Conservation (phyloP, 2,888 invertebrate species). For the Pimpla rufipes region DNA sequence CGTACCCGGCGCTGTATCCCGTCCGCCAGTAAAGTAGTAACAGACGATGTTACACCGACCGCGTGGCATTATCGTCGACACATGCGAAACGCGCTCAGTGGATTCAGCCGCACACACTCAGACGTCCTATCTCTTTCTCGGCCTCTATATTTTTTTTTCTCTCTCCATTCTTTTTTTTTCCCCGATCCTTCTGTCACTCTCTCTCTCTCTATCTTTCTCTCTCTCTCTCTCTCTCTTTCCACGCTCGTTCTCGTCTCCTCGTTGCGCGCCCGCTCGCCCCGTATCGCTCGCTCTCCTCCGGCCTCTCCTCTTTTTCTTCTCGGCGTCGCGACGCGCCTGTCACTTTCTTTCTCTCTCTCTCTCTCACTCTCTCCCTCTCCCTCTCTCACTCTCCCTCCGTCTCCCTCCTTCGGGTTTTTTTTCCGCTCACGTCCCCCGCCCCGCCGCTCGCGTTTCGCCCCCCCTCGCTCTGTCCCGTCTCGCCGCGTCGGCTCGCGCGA, state of each 20-base stretch:
- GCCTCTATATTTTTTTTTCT: constrained; percentile 45
- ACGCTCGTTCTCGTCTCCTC: constrained; percentile 54
- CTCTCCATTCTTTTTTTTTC: constrained; percentile 46
- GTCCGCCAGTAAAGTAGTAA: constrained; percentile 62
- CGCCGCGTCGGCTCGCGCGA: constrained; percentile 74
- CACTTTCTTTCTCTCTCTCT: constrained; percentile 58
- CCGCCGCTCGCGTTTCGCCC: constrained; percentile 39
- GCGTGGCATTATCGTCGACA: constrained; percentile 69
- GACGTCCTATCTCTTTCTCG: constrained; percentile 33
- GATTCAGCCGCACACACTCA: constrained; percentile 62
- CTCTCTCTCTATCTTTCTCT: constrained; percentile 20
- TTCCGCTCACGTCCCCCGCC: constrained; percentile 32
- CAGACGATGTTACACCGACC: constrained; percentile 67
- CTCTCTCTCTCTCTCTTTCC: constrained; percentile 49
- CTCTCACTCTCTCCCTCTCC: constrained; percentile 17
- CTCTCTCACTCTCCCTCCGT: constrained; percentile 21
- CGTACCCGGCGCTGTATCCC: constrained; percentile 44
- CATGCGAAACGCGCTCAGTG: constrained; percentile 57
- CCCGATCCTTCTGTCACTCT: too few species aligned
- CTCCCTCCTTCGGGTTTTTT: constrained; percentile 25
- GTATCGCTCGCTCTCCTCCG: constrained; percentile 57
- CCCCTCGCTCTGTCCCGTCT: constrained; percentile 62
- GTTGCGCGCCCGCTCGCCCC: constrained; percentile 28
- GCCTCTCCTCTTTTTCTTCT: constrained; percentile 60
- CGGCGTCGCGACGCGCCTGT: constrained; percentile 61